Evolutionary conservation across 2,797 vertebrate species (phyloP), one percentile per base, ranked within the genome.

Genomic region (Delichon dasypus): DNA sequence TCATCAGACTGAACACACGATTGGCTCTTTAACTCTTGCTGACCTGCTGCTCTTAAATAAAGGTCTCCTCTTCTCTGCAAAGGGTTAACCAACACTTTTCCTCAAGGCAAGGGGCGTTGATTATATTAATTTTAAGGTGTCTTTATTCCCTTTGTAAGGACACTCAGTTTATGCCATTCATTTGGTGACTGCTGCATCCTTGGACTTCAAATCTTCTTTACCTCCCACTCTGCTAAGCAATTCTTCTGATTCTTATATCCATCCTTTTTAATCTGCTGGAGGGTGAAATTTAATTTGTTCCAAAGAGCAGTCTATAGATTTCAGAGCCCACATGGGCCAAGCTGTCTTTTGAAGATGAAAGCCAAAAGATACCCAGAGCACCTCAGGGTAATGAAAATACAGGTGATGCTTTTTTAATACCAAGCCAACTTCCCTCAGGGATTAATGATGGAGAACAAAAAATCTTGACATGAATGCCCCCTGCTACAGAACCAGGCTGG

Each of bases 291-390:
- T 57, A 88, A 96, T 95, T 91, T 95, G 88, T 94, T 96, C 94
- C 95, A 96, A 95, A 58, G 88, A 94, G 67, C 73, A 93, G 74
- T 38, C 80, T 90, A 89, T 53, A 96, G 95, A 92, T 93, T 94
- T 94, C 91, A 85, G 85, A 91, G 71, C 77, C 83, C 77, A 87
- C 83, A 92, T 34, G 85, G 93, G 80, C 85, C 94, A 94, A 95
- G 89, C 79, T 73, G 85, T 78, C 88, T 93, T 95, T 82, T 91
- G 85, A 94, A 96, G 94, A 96, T 84, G 94, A 97, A 97, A 96
- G 67, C 85, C 93, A 93, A 83, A 89, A 91, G 88, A 91, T 68
- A 93, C 38, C 80, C 91, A 77, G 71, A 93, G 57, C 73, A 84
- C 80, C 54, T 79, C 80, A 57, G 93, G 85, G 91, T 92, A 95